Conservation (phyloP, 1,140 invertebrate genomes). For the Dolichoris vasculosae region DNA sequence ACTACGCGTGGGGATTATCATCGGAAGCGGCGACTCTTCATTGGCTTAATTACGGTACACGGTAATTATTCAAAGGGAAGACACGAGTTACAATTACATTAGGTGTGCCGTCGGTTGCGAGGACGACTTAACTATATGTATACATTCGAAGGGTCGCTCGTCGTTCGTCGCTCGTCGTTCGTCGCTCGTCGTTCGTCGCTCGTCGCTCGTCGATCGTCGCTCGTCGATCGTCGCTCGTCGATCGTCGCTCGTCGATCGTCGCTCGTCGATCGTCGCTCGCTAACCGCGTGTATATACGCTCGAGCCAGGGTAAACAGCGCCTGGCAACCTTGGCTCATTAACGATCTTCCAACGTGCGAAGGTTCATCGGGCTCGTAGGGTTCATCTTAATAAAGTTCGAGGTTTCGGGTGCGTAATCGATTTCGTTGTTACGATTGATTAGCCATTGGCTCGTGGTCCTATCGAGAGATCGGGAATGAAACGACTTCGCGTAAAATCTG, state of each 20-base stretch:
- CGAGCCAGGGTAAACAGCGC: neutral
- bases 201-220: too few relatives aligned
- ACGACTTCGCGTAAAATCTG: neutral
- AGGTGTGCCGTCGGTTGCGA: neutral
- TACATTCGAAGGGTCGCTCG: neutral
- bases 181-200: too few relatives aligned
- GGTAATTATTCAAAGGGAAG: neutral
- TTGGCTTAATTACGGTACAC: neutral
- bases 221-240: too few relatives aligned
- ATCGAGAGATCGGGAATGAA: neutral
- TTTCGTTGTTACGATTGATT: neutral
- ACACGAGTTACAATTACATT: neutral
- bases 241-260: too few relatives aligned
- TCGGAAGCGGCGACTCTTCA: neutral
- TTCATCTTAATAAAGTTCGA: conserved; percentile 19
- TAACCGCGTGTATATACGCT: neutral
- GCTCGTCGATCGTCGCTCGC: too few relatives aligned
- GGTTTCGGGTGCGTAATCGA: conserved; percentile 8
- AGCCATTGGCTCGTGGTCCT: neutral
- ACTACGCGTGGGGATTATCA: neutral
- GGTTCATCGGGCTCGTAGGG: neutral
- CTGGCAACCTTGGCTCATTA: conserved; percentile 21
- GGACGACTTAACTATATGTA: neutral
- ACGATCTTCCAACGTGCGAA: neutral
- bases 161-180: too few relatives aligned